These are phyloP conservation scores for Melanocharis versteri DNA, from an alignment of 2,113 vertebrate genomes.

Conservation along the genomic window DNA sequence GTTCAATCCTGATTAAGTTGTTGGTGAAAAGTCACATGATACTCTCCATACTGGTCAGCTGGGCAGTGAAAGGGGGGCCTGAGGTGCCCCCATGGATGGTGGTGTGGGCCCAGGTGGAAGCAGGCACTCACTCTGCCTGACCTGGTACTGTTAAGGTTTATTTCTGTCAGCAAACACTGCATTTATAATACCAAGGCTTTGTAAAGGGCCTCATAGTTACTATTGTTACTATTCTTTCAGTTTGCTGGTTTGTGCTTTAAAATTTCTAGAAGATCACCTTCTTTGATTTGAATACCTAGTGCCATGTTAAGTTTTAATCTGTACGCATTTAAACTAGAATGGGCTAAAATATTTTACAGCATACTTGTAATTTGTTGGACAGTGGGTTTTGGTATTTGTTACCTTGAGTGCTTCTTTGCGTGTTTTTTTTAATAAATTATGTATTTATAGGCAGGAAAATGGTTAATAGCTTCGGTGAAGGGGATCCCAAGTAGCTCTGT, in stretches of 20 bases:
- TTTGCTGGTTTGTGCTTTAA: not conserved
- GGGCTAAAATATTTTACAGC: not conserved
- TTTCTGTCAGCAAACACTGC: not conserved
- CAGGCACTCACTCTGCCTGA: not conserved
- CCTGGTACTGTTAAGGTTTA: not conserved
- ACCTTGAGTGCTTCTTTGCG: not conserved
- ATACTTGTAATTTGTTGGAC: not conserved
- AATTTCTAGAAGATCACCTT: not conserved
- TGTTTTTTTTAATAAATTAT: not conserved
- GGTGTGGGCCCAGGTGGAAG: not conserved
- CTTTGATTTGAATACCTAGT: not conserved
- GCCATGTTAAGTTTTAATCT: not conserved
- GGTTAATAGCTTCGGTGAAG: not conserved
- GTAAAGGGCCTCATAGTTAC: not conserved
- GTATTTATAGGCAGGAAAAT: not conserved
- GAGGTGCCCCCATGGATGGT: not conserved
- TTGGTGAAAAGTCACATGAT: not conserved
- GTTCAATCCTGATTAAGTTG: not conserved
- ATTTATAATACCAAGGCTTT: not conserved
- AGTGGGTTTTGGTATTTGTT: not conserved
- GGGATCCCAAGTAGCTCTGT: not conserved
- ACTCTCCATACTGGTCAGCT: not conserved
- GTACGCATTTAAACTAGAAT: not conserved
- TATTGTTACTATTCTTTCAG: not conserved
- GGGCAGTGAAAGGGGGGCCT: not conserved